These are phyloP conservation scores for Aramus guarauna DNA, from an alignment of 2,113 vertebrate species.

Conservation along the genomic window DNA sequence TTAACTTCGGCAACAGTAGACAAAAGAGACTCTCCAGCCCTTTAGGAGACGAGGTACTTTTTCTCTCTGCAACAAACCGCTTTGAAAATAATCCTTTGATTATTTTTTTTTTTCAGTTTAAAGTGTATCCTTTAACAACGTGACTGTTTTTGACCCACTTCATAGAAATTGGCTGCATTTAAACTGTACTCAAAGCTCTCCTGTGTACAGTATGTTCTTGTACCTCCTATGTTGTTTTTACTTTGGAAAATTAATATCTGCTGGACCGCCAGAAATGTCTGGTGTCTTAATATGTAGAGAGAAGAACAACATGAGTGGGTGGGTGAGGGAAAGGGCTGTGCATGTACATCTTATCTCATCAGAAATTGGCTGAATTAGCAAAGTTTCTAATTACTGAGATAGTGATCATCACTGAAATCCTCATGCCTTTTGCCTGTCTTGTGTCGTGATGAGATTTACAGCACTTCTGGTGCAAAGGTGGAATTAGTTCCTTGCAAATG, in stretches of 20 bases:
- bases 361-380: neutral
- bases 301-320: neutral
- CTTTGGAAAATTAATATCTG: conserved; percentile 51
- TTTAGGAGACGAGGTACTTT: neutral
- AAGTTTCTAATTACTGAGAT: neutral
- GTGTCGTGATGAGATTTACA: neutral
- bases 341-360: neutral
- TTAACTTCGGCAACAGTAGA: conserved; percentile 23
- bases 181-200: conserved; percentile 22
- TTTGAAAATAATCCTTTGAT: conserved; percentile 41
- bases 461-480: neutral
- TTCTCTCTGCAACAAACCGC: conserved; percentile 7
- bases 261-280: conserved; percentile 1
- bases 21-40: conserved; percentile 34
- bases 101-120: neutral
- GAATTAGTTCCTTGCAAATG: neutral
- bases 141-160: conserved; percentile 41
- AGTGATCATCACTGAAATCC: neutral
- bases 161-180: conserved; percentile 42
- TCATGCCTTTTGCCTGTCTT: neutral
- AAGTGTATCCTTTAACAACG: conserved; percentile 22
- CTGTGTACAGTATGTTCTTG: conserved; percentile 54
- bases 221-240: conserved; percentile 48
- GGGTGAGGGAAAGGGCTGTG: neutral
- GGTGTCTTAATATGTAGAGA: neutral